Base-by-base conservation (phyloP, 2,888 invertebrate species). In the Dorcus hopei region DNA sequence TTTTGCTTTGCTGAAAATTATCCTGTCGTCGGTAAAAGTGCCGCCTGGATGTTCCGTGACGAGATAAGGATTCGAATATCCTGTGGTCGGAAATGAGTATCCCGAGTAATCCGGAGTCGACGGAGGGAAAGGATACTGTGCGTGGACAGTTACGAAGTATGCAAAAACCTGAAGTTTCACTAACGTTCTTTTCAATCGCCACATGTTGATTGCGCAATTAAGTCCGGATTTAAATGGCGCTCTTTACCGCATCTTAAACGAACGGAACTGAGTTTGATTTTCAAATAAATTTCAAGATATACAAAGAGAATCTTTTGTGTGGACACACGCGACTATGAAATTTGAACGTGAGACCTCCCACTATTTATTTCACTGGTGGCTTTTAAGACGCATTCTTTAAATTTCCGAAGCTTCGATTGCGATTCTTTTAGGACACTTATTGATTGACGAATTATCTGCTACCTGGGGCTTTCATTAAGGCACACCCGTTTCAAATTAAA, bases 21-120 rank as follows among this genome's bases (percentile, higher is more conserved):
- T 80, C 58, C 81, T 81, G 19, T 87, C 85, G 23, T 84, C 82
- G 14, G 82, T 79, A 50, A 89, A 78, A 9, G 81, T 81, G 9
- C 89, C 89, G 9, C 87, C 88, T 23, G 83, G 77, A 70, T 87
- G 76, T 72, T 88, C 87, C n/a, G 84, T 84, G 23, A 57, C 51
- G 16, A 52, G 54, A 7, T 54, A 49, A 14, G 40, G 53, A 39
- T 49, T 49, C 16, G 33, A 47, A 54, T 48, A 51, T 33, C 49
- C 49, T 9, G 23, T n/a, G 33, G 45, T 19, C 45, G 45, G 45
- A 47, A 47, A 33, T 19, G 33, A 47, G 48, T 48, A 51, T 33
- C 49, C 49, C 14, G 49, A 11, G 40, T 51, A 14, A 19, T 51
- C 51, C 33, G 16, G 14, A 19, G 23, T 47, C 47, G 23, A 47